Conservation (phyloP, 2,888 invertebrate species). For the Eilema griseolum region DNA sequence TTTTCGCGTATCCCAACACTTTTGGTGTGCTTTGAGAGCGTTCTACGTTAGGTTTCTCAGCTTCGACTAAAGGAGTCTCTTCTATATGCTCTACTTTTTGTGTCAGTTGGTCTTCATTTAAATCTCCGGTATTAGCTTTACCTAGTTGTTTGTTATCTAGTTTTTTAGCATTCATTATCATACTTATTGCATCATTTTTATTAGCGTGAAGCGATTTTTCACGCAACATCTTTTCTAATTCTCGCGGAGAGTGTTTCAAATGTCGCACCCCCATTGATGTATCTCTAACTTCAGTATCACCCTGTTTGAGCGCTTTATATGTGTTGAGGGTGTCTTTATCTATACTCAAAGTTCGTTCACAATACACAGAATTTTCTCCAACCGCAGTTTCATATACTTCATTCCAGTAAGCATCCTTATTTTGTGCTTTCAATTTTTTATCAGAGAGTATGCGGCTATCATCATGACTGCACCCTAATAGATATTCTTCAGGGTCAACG, state of each 20-base stretch:
- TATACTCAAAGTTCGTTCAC: conserved; percentile 15
- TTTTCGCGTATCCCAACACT: conserved; percentile 47
- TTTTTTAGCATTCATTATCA: neutral
- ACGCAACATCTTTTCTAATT: conserved; percentile 10
- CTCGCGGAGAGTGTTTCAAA: conserved; percentile 8
- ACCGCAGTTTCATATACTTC: conserved; percentile 16
- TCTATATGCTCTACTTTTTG: conserved; percentile 68
- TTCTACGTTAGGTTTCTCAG: conserved; percentile 52
- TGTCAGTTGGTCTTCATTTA: conserved; percentile 58
- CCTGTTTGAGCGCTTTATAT: conserved; percentile 7
- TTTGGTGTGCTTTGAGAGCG: conserved; percentile 58
- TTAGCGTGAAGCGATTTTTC: neutral
- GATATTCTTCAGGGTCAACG: conserved; percentile 15
- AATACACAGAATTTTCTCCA: conserved; percentile 12
- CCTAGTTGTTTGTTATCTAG: neutral
- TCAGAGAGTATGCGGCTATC: neutral
- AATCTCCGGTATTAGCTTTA: conserved; percentile 51
- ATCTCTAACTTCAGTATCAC: conserved; percentile 4
- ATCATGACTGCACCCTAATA: no score
- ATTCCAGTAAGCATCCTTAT: conserved; percentile 9
- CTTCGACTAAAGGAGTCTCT: conserved; percentile 64
- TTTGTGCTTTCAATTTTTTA: neutral
- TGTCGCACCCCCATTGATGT: neutral
- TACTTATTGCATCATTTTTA: neutral
- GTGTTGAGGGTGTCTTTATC: conserved; percentile 18